Evolutionary conservation across 1,140 invertebrate genomes (phyloP).

Genomic region (Proctacanthus coquilletti): DNA sequence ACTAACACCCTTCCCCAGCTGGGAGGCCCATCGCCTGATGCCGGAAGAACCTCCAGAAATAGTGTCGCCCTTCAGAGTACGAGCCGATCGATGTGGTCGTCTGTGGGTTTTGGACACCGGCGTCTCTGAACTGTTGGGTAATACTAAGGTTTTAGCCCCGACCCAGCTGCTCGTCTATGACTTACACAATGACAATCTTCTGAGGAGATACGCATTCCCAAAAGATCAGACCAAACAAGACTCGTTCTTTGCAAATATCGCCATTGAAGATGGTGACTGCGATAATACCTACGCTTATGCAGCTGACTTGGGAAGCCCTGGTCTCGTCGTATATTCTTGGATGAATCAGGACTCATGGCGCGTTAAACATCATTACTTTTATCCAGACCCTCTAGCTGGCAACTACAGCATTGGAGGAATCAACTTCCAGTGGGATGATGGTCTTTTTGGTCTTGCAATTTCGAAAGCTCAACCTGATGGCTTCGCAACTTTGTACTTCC

Average conservation of each 20-base stretch:
- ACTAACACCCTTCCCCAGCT: conserved; percentile 56
- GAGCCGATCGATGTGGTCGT: conserved; percentile 54
- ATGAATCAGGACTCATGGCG: conserved; percentile 47
- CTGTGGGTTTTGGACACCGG: conserved; percentile 65
- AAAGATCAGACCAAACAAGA: conserved; percentile 44
- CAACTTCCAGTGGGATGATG: conserved; percentile 59
- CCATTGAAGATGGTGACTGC: conserved; percentile 51
- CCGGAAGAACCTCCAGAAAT: conserved; percentile 42
- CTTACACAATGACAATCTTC: conserved; percentile 48
- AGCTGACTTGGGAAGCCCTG: conserved; percentile 46
- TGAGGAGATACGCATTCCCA: conserved; percentile 45
- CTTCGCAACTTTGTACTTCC: conserved; percentile 58
- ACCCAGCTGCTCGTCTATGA: conserved; percentile 56
- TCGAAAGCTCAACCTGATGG: conserved; percentile 43
- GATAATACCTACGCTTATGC: conserved; percentile 48
- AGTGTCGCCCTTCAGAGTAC: conserved; percentile 54
- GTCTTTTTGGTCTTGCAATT: conserved; percentile 52
- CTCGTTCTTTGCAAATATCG: conserved; percentile 59
- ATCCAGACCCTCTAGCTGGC: conserved; percentile 48
- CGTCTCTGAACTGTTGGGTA: conserved; percentile 42
- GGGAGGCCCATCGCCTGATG: conserved; percentile 43
- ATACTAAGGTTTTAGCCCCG: conserved; percentile 30
- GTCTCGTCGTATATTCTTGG: conserved; percentile 54
- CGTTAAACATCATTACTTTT: conserved; percentile 51
- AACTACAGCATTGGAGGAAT: conserved; percentile 55